These are phyloP conservation scores for Plagodis pulveraria DNA, from an alignment of 2,888 invertebrate species.

Conservation along the genomic window DNA sequence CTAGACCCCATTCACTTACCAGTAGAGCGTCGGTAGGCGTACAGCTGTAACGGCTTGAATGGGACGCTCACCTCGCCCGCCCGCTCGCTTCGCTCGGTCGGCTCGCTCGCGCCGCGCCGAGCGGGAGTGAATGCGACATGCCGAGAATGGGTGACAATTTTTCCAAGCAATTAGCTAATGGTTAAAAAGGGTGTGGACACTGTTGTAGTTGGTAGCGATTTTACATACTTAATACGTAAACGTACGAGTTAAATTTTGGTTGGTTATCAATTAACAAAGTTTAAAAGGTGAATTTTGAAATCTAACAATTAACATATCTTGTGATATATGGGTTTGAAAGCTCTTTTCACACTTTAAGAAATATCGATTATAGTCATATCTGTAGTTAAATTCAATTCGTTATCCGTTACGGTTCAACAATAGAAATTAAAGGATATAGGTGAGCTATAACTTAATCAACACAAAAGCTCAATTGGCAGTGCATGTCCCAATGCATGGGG, in stretches of 20 bases:
- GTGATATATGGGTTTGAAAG: too few species aligned
- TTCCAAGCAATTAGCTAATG: conserved; percentile 59
- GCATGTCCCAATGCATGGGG: too few species aligned
- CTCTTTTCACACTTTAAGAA: too few species aligned
- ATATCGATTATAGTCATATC: too few species aligned
- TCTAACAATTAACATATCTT: background rate
- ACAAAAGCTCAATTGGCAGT: too few species aligned
- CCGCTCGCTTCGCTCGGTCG: conserved; percentile 1
- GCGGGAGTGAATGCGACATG: conserved; percentile 22
- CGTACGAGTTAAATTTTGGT: background rate
- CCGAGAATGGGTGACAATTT: conserved; percentile 44
- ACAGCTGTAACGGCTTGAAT: background rate
- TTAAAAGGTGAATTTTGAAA: too few species aligned
- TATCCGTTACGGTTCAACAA: too few species aligned
- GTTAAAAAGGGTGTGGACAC: conserved; percentile 16
- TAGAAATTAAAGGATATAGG: too few species aligned
- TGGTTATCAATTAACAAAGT: too few species aligned
- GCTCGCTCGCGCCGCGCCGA: conserved; percentile 3
- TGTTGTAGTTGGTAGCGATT: conserved; percentile 6
- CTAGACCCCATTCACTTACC: background rate
- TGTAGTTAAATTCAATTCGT: too few species aligned
- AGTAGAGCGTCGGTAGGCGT: background rate
- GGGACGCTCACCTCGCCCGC: conserved; percentile 14
- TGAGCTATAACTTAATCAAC: too few species aligned
- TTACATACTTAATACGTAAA: background rate